A percentile compares a stretch with the other conserved stretches of the same genome.
phyloP scores from a whole-genome alignment of 2,888 invertebrate species.

The Eurytoma adleriae region DNA sequence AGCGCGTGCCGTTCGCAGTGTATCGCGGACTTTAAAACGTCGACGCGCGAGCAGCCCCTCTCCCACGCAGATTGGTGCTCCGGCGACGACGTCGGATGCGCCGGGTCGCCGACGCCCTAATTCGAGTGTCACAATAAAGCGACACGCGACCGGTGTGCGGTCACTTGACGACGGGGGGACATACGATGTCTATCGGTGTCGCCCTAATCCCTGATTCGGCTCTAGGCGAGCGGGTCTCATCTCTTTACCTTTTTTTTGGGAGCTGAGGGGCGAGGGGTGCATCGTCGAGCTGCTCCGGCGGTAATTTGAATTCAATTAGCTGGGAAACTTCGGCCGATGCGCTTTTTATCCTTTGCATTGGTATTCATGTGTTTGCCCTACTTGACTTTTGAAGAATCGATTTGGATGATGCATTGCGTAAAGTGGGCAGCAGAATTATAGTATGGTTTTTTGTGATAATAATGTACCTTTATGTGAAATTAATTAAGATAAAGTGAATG shows the following conservation, averaged over 20 bases:
- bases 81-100: constrained; percentile 64
- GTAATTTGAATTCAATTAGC: constrained; percentile 66
- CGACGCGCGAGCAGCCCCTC: constrained; percentile 58
- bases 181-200: constrained; percentile 6
- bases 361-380: constrained; percentile 27
- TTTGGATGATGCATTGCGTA: too few species aligned
- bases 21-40: constrained; percentile 28
- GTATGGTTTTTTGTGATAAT: too few species aligned
- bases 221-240: constrained; percentile 47
- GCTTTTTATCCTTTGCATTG: background rate
- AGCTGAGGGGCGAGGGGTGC: background rate
- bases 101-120: constrained; percentile 50
- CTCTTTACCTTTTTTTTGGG: constrained; percentile 27
- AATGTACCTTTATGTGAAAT: too few species aligned
- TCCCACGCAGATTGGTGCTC: constrained; percentile 73
- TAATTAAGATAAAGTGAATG: too few species aligned
- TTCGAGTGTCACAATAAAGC: constrained; percentile 71
- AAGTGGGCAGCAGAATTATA: too few species aligned
- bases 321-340: constrained; percentile 58
- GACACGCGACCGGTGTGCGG: constrained; percentile 67
- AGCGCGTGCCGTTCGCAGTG: background rate
- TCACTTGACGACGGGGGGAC: constrained; percentile 68
- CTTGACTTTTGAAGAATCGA: too few species aligned
- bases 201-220: constrained; percentile 66
- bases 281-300: constrained; percentile 48